Conservation (phyloP, 2,113 vertebrate species). For the Hipposideros armiger region DNA sequence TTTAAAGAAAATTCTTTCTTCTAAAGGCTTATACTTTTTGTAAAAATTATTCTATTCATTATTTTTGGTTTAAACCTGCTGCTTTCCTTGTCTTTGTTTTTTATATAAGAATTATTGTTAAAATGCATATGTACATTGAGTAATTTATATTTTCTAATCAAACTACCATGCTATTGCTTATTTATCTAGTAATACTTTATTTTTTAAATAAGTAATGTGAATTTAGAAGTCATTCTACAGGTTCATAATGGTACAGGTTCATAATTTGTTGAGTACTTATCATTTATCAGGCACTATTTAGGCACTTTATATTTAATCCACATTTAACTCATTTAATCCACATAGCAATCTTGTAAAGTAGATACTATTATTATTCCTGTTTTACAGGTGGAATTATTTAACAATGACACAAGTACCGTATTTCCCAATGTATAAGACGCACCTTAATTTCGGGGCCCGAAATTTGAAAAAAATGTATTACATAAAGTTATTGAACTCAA, state of each 20-base stretch:
- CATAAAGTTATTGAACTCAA: no score
- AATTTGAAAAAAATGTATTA: no score
- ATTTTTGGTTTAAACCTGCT: slow-evolving; percentile 68
- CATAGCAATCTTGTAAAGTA: slow-evolving; percentile 16
- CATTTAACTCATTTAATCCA: slow-evolving; percentile 10
- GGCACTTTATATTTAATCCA: background rate
- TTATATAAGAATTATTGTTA: slow-evolving; percentile 61
- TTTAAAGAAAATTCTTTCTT: slow-evolving; percentile 76
- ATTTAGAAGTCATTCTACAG: slow-evolving; percentile 39
- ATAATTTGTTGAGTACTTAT: slow-evolving; percentile 26
- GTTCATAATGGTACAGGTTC: background rate
- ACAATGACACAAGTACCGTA: background rate
- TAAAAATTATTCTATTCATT: slow-evolving; percentile 66
- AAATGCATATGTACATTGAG: slow-evolving; percentile 23
- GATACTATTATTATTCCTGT: background rate
- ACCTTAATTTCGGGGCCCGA: no score
- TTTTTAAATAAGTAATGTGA: slow-evolving; percentile 18
- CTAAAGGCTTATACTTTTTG: slow-evolving; percentile 57
- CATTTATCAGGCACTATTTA: slow-evolving; percentile 54
- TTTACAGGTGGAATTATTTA: slow-evolving; percentile 50
- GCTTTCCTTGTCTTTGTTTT: slow-evolving; percentile 51
- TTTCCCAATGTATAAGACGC: no score
- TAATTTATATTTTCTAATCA: slow-evolving; percentile 63
- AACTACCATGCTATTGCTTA: slow-evolving; percentile 40
- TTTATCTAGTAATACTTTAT: slow-evolving; percentile 55